These are phyloP conservation scores for Cyclopterus lumpus DNA, from an alignment of 2,797 vertebrate species.

Conservation along the genomic window DNA sequence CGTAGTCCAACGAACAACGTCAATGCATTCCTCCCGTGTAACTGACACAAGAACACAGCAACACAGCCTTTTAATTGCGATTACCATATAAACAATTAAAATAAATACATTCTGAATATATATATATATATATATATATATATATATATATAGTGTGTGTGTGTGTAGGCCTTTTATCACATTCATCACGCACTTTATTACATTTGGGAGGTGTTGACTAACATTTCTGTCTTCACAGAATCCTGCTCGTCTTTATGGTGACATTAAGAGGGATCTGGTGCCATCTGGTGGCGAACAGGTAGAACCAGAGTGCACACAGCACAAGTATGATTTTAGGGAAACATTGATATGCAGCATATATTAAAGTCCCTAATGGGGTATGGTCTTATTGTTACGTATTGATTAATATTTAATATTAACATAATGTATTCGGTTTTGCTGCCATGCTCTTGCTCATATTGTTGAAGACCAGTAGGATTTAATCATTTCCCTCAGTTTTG, in stretches of 20 bases:
- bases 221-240: neutral
- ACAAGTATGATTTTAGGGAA: neutral
- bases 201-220: neutral
- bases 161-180: no score
- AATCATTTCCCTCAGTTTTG: neutral
- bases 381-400: neutral
- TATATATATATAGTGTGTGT: no score
- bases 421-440: neutral
- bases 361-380: neutral
- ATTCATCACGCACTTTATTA: no score
- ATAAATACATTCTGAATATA: neutral
- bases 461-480: neutral
- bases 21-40: no score
- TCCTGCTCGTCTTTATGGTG: neutral
- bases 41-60: no score
- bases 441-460: neutral
- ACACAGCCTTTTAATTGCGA: neutral
- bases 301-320: neutral
- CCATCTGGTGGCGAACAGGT: constrained; percentile 42
- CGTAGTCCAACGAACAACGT: no score
- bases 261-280: neutral
- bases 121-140: no score
- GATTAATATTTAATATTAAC: neutral
- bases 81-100: neutral
- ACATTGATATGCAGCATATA: neutral